Evolutionary conservation across 2,113 vertebrate genomes (phyloP).

Genomic region (Cranoglanis bouderius): DNA sequence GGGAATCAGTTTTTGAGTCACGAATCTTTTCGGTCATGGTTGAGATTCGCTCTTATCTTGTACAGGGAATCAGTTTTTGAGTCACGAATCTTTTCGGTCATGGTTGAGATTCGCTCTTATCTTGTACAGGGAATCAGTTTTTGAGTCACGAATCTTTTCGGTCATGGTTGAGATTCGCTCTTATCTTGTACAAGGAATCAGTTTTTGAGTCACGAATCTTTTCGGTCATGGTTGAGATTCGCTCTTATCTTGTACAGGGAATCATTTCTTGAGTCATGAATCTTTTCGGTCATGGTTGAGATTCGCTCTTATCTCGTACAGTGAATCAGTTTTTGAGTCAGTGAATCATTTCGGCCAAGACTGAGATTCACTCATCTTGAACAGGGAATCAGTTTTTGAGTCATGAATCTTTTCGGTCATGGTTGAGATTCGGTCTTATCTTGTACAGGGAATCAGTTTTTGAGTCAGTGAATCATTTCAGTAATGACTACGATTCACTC

Average conservation of each 20-base stretch:
- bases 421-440: not conserved
- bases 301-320: not conserved
- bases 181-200: not conserved
- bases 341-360: not conserved
- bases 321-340: not conserved
- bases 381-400: not conserved
- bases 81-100: not conserved
- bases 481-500: not conserved
- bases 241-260: not conserved
- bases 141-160: not conserved
- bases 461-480: not conserved
- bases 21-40: not conserved
- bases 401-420: too few relatives aligned
- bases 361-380: not conserved
- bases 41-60: not conserved
- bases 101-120: not conserved
- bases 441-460: not conserved
- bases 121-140: not conserved
- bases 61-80: not conserved
- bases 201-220: not conserved
- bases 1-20: not conserved
- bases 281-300: not conserved
- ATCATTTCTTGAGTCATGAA: not conserved
- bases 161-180: not conserved
- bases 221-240: not conserved